Percentiles rank a stretch among this genome's conserved stretches.
These are phyloP conservation scores for Melanerpes formicivorus DNA, from an alignment of 2,113 vertebrate species.

Conservation along the genomic window DNA sequence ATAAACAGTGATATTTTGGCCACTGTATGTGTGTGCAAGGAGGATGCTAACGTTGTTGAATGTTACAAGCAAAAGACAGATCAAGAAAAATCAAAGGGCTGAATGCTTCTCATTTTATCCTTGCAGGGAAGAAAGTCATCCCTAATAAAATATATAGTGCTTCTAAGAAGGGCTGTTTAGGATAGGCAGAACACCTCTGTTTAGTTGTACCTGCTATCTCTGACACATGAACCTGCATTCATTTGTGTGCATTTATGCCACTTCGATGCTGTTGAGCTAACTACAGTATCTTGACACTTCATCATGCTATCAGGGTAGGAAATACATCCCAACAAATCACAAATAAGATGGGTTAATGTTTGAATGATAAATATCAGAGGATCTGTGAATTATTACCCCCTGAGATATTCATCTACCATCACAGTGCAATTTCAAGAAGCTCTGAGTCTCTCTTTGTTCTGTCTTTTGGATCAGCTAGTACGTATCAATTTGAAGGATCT, in stretches of 20 bases:
- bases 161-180: background rate
- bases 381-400: background rate
- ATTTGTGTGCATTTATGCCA: background rate
- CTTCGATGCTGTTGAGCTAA: background rate
- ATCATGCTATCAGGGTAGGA: background rate
- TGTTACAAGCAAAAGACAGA: background rate
- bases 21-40: background rate
- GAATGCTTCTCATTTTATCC: background rate
- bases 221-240: background rate
- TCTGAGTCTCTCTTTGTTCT: background rate
- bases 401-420: background rate
- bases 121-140: background rate
- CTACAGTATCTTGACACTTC: background rate
- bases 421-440: background rate
- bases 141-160: background rate
- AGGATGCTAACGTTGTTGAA: background rate
- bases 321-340: rapidly evolving
- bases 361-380: background rate
- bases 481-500: slow-evolving; percentile 22
- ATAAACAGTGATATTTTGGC: background rate
- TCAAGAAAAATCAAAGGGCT: background rate
- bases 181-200: background rate
- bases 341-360: background rate
- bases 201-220: background rate
- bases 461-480: slow-evolving; percentile 8